Conservation (phyloP, 2,113 vertebrate species). For the Pseudopodoces humilis region DNA sequence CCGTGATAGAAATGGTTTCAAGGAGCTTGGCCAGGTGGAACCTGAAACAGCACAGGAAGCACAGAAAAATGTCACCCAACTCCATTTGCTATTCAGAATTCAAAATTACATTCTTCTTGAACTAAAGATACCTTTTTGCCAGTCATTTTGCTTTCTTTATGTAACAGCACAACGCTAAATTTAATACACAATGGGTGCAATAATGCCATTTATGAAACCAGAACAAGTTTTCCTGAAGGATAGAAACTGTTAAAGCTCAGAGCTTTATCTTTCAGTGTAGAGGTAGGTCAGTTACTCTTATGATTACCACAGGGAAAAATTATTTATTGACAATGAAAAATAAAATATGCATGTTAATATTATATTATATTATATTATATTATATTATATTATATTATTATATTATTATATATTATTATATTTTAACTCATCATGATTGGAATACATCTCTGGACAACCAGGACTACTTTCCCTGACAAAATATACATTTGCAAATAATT, state of each 20-base stretch:
- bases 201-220: neutral
- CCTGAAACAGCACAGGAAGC: neutral
- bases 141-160: neutral
- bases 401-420: neutral
- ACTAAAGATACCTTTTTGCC: neutral
- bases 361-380: neutral
- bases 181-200: neutral
- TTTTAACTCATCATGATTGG: neutral
- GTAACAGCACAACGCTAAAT: neutral
- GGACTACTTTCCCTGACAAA: neutral
- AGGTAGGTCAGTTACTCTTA: neutral
- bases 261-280: neutral
- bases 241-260: neutral
- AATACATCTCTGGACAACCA: neutral
- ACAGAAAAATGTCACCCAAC: neutral
- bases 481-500: neutral
- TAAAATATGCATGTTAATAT: neutral
- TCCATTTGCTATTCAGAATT: neutral
- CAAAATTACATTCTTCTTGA: neutral
- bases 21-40: neutral
- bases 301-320: neutral
- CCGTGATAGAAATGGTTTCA: neutral
- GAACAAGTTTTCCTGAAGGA: neutral
- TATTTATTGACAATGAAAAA: neutral
- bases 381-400: too few relatives aligned